Percentiles rank a stretch among this genome's conserved stretches.
Evolutionary conservation across 2,113 vertebrate species (phyloP).

Genomic region (Passer montanus): DNA sequence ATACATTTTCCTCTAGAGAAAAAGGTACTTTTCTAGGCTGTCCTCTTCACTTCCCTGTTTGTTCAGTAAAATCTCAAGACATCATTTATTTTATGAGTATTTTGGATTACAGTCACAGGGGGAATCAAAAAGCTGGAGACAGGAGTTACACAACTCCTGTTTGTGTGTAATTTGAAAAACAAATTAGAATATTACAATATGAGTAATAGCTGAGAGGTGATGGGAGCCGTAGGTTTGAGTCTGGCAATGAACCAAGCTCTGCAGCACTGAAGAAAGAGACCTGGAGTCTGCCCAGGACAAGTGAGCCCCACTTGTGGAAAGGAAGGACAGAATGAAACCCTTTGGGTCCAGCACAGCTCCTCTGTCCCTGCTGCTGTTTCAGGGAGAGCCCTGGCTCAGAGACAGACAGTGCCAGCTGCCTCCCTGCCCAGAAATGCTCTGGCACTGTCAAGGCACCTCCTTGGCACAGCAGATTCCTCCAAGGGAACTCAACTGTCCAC

Average conservation of each 20-base stretch:
- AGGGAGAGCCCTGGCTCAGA: not conserved
- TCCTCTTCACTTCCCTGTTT: not conserved
- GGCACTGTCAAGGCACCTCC: not conserved
- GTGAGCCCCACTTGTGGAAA: accelerated
- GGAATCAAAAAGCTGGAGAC: not conserved
- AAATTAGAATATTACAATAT: not conserved
- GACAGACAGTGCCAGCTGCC: not conserved
- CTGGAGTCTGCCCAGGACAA: not conserved
- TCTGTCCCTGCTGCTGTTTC: not conserved
- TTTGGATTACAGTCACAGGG: not conserved
- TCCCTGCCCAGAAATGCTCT: not conserved
- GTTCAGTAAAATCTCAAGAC: not conserved
- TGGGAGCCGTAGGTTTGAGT: not conserved
- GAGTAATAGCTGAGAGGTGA: not conserved
- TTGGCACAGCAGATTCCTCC: not conserved
- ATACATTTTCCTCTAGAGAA: not conserved
- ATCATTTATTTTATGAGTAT: not conserved
- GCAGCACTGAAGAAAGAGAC: not conserved
- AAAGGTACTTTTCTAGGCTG: not conserved
- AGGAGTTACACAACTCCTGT: not conserved
- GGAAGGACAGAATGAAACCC: not conserved
- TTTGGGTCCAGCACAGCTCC: not conserved
- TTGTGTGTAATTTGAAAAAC: not conserved
- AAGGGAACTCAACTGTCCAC: not conserved
- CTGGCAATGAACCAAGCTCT: not conserved